phyloP scores from a whole-genome alignment of 2,113 vertebrate species.

The Pelusios castaneus region DNA sequence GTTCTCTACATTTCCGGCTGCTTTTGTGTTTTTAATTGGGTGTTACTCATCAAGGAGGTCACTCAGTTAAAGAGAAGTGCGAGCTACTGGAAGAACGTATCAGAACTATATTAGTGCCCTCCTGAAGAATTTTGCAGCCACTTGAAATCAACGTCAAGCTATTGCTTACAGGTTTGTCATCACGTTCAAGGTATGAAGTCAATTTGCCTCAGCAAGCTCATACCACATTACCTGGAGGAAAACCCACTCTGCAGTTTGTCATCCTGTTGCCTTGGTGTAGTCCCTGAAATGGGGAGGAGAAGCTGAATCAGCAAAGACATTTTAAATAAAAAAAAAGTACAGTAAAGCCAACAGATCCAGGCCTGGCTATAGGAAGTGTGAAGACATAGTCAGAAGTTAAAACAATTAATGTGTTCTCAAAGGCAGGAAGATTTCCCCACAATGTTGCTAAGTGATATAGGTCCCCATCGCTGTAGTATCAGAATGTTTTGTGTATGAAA shows the following conservation, averaged over 20 bases:
- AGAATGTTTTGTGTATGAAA: background rate
- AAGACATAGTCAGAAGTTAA: background rate
- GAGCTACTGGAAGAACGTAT: background rate
- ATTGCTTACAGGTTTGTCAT: background rate
- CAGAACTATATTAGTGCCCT: background rate
- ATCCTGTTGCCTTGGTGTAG: background rate
- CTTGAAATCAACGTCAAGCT: background rate
- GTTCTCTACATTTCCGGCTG: background rate
- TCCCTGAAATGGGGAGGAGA: background rate
- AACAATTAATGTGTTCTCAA: background rate
- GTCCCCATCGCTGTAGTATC: background rate
- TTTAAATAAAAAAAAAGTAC: background rate
- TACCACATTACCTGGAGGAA: background rate
- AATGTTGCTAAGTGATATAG: background rate
- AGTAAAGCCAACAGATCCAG: background rate
- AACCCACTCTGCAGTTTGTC: background rate
- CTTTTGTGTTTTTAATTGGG: background rate
- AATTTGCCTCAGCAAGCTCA: background rate
- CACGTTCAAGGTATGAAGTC: accelerated
- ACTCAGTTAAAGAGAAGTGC: background rate
- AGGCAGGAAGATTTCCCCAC: background rate
- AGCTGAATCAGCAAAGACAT: background rate
- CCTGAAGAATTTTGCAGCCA: background rate
- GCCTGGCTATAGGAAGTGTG: background rate
- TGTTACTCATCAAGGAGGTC: background rate